Evolutionary conservation across 2,113 vertebrate species (phyloP).

Genomic region (Thunnus maccoyii): DNA sequence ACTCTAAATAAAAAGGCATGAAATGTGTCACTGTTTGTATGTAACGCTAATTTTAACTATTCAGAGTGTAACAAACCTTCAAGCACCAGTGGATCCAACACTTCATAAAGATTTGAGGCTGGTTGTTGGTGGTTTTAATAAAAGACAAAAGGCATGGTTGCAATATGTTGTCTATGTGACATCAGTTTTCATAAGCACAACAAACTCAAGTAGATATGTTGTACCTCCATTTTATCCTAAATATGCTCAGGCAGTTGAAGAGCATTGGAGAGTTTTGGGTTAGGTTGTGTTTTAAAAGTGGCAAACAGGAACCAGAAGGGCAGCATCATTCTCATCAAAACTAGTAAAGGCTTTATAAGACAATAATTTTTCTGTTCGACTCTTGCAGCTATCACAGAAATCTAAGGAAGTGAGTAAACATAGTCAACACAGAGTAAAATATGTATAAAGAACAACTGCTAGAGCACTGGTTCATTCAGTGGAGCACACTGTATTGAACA

Average conservation of each 20-base stretch:
- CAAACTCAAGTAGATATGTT: too few species aligned
- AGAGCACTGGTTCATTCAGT: not conserved
- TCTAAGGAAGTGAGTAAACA: not conserved
- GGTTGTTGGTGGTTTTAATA: too few species aligned
- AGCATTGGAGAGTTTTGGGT: not conserved
- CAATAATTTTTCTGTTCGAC: constrained; percentile 1
- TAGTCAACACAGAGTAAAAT: not conserved
- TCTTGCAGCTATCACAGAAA: constrained; percentile 1
- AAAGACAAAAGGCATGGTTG: too few species aligned
- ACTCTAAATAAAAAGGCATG: not conserved
- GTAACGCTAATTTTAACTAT: too few species aligned
- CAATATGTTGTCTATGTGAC: too few species aligned
- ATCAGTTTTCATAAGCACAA: too few species aligned
- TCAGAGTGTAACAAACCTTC: too few species aligned
- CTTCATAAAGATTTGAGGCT: too few species aligned
- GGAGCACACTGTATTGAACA: not conserved
- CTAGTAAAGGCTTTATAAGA: constrained; percentile 1
- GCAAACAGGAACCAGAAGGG: not conserved
- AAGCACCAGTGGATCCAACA: too few species aligned
- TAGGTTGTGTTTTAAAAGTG: not conserved
- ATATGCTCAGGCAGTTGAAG: not conserved
- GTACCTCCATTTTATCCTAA: not conserved
- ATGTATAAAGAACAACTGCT: not conserved
- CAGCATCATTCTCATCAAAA: not conserved
- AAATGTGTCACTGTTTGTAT: not conserved